Base-by-base conservation (phyloP, 2,888 invertebrate genomes). In the Sericinus montela region DNA sequence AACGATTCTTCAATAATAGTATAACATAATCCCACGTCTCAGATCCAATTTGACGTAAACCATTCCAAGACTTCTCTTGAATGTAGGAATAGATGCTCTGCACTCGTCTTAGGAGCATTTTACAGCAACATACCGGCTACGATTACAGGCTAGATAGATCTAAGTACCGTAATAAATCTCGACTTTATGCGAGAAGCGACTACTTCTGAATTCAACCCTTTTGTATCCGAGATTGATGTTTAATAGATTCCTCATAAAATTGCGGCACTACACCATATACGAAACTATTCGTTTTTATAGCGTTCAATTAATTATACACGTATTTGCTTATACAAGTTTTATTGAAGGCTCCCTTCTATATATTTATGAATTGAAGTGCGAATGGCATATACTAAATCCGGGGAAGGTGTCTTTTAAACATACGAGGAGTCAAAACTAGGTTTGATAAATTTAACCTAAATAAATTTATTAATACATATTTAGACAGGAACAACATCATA, bases 171-270 rank as follows among this genome's bases (percentile, higher is more conserved):
- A 53, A 73, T 77, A 76, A 78, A 78, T 76, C 69, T 37, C 60
- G 45, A 40, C 60, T 77, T 76, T 75, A 77, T 72, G 65, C 56
- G 56, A 57, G 47, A 53, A 55, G 53, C 44, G 16, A 58, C 55
- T 65, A 66, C 73, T 75, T 60, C 72, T 70, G 72, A 61, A 69
- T 72, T 65, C 60, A 63, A 50, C 56, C 61, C 62, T 70, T 72
- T 66, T 64, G 61, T 51, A 53, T 40, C 47, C 37, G 37, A 45
- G 42, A 52, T 52, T 42, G 45, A 48, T 45, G 41, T 46, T 40
- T 48, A 54, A 52, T 52, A 40, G 45, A 45, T 50, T 43, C 36
- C 6, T 45, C 32, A 45, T 48, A 45, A 52, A 50, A 39, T 35
- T 25, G 29, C 1, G 10, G 9, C 9, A 15, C 9, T 25, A 7